Base-by-base conservation (phyloP, 2,113 vertebrate species). In the Hippocampus mohnikei region DNA sequence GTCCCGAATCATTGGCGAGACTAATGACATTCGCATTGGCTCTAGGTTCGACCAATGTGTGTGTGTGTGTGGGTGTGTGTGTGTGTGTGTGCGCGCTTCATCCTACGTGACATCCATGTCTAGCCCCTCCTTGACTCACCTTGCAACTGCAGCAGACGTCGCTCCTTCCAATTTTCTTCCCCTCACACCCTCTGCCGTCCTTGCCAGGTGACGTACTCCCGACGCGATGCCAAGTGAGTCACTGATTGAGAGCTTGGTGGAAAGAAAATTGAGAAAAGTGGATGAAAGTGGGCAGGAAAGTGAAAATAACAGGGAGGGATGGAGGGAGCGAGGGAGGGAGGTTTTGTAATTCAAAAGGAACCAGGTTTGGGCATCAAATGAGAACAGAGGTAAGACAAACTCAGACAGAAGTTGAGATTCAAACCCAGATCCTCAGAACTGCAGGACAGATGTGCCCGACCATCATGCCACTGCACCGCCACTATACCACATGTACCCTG, bases 121-220 rank as follows among this genome's bases (percentile, higher is more conserved):
- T 89, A 92, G 88, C 79, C 78, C 81, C 90, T 90, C 91, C 91
- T 92, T 92, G 87, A 70, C 75, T 92, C 89, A 92, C 91, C 91
- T 93, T 92, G 87, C 65, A 77, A 71, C 77, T 78, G 81, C 87
- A 78, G 80, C 81, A 81, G 70, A 66, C 65, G 56, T 64, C 75
- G 67, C 67, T 64, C 66, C 46, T 53, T 74, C 75, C 70, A 41
- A 70, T 65, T 69, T 66, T 74, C 56, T 66, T 75, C 67, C 71
- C 77, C 74, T 72, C 71, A 50, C 56, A 74, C 70, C 52, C 46
- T 20, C 63, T 37, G 33, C 33, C 33, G 33, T 37, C 86, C 73
- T 13, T 50, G 81, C 79, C 79, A n/a, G 37, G 72, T 80, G 84
- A 89, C 82, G 80, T 74, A 81, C 78, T 85, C 75, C 79, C 78